Evolutionary conservation across 2,113 vertebrate species (phyloP).

Genomic region (Crypturellus undulatus): DNA sequence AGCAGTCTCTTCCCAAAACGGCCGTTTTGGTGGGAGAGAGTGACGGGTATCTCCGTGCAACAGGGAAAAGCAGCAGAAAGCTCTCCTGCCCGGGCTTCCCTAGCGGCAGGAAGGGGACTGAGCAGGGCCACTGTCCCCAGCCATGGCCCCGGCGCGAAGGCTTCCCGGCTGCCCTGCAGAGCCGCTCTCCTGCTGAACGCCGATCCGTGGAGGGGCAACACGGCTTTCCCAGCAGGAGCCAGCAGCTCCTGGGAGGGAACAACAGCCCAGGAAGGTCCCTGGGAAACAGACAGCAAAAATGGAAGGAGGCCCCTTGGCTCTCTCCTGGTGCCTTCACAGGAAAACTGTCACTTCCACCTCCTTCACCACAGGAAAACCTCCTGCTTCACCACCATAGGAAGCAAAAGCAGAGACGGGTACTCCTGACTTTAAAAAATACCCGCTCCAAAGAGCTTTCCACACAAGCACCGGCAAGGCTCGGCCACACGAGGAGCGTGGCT

Average conservation of each 20-base stretch:
- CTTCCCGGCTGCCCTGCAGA: neutral
- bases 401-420: neutral
- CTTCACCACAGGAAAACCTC: neutral
- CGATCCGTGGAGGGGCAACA: neutral
- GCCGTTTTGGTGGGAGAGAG: neutral
- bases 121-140: too few species aligned
- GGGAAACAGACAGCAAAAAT: neutral
- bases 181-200: neutral
- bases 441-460: neutral
- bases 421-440: neutral
- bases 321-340: neutral
- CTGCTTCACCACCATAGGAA: neutral
- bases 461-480: neutral
- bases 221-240: neutral
- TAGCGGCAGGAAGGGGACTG: too few species aligned
- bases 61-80: neutral
- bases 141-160: rapidly evolving
- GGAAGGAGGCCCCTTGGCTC: neutral
- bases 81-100: neutral
- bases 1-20: neutral
- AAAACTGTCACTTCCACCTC: neutral
- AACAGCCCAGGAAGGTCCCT: neutral
- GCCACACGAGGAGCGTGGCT: rapidly evolving
- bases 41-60: neutral
- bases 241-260: neutral